A percentile compares a stretch with the other conserved stretches of the same genome.
Conservation (phyloP, 2,113 vertebrate species). For the Bos javanicus region DNA sequence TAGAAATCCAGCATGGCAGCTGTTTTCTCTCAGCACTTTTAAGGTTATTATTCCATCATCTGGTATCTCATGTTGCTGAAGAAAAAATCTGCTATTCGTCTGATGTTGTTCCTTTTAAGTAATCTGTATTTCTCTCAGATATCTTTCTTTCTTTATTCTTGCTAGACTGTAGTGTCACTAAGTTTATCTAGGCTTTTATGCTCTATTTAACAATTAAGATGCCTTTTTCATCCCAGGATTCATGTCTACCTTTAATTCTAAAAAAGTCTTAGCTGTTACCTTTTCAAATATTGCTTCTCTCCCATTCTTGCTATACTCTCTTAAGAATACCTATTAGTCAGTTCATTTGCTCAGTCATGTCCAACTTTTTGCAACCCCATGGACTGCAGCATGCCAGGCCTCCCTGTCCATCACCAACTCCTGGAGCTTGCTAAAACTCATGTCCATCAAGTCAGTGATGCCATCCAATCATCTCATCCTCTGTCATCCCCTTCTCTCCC, state of each 20-base stretch:
- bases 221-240: not conserved
- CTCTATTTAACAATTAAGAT: not conserved
- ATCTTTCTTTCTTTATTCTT: not conserved
- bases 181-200: not conserved
- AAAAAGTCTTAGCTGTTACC: not conserved
- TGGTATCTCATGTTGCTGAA: not conserved
- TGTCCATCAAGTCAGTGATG: not conserved
- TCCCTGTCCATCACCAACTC: not conserved
- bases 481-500: not conserved
- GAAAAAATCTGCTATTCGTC: not conserved
- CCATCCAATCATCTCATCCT: not conserved
- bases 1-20: not conserved
- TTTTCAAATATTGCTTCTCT: not conserved
- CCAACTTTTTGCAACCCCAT: not conserved
- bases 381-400: not conserved
- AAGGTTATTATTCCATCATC: not conserved
- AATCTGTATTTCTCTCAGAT: not conserved
- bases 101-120: not conserved
- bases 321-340: not conserved
- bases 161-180: not conserved
- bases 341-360: not conserved
- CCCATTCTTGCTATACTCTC: not conserved
- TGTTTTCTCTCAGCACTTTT: not conserved
- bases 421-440: not conserved
- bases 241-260: conserved; percentile 4